Conservation (phyloP, 2,888 invertebrate genomes). For the Acleris literana region DNA sequence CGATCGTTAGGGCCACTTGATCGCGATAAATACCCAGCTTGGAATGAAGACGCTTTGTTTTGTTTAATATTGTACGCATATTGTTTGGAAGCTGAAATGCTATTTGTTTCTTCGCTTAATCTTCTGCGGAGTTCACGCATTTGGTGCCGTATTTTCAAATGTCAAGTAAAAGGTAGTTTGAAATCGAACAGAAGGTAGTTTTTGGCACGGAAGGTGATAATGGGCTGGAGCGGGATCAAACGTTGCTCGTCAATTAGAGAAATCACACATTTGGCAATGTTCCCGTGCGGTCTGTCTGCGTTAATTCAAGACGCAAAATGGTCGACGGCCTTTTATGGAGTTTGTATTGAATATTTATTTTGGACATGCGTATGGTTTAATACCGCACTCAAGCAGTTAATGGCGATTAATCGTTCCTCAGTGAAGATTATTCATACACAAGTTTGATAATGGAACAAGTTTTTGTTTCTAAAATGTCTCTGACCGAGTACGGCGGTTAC, state of each 20-base stretch:
- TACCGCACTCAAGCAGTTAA: no score
- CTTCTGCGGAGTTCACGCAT: constrained; percentile 44
- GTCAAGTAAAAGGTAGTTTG: no score
- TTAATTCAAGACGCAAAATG: constrained; percentile 57
- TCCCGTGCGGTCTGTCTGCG: constrained; percentile 59
- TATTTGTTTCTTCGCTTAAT: constrained; percentile 43
- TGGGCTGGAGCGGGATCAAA: constrained; percentile 68
- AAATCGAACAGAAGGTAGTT: no score
- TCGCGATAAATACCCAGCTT: no score
- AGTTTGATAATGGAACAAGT: no score
- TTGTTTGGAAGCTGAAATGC: background rate
- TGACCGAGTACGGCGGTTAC: no score
- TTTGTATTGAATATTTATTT: constrained; percentile 38
- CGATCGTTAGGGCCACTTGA: no score
- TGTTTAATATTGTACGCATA: background rate
- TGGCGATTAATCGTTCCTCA: no score
- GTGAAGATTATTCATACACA: no score
- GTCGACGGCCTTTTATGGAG: constrained; percentile 59
- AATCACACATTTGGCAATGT: constrained; percentile 75
- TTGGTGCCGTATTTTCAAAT: no score
- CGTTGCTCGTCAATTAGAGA: constrained; percentile 74
- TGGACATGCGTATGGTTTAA: no score
- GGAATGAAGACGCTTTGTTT: background rate
- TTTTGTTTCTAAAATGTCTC: no score
- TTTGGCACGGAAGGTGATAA: constrained; percentile 37